Evolutionary conservation across 2,113 vertebrate species (phyloP), one percentile per base, ranked within the genome.

Genomic region (Nothobranchius furzeri): DNA sequence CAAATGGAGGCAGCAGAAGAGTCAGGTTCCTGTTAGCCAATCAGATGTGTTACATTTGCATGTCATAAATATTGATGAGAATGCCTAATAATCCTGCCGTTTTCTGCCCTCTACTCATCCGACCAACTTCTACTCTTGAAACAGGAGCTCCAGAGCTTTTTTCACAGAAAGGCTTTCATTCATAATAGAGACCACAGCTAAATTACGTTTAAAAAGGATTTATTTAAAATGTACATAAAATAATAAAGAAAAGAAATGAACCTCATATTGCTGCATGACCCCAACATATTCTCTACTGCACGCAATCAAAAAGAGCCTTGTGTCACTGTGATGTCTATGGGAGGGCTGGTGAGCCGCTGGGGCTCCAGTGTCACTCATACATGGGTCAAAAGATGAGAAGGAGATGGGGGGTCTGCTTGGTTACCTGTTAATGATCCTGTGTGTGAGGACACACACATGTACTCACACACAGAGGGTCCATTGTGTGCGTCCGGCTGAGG

Each of bases 351-450:
- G 36, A 68, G 71, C 56, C 73, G 71, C 69, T 57, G n/a, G 42
- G 81, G 75, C 74, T 84, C 85, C 85, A 73, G 63, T 90, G 87
- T 89, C 86, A 86, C 79, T 87, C 80, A 86, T 80, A 83, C 70
- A 55, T 58, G 53, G 63, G 62, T 66, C 64, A 24, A 68, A 25
- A n/a, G 40, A 15, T 52, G 0, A n/a, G 59, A 52, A 46, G 60
- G 35, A 60, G 60, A 15, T 43, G 64, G 64, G 50, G 50, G 62
- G 51, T 54, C 65, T 79, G 77, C 77, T 69, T 72, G 65, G 75
- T 73, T 81, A 85, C 83, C 83, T 80, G 63, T 76, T 89, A 88
- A 91, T 84, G 75, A 83, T 75, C 60, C 51, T 61, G 57, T 63
- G 68, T 73, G 62, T 45, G 51, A 25, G 37, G 46, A 72, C 64